A percentile compares a stretch with the other conserved stretches of the same genome.
These are phyloP conservation scores for Macquaria ambigua DNA, from an alignment of 2,113 vertebrate species.

Conservation along the genomic window DNA sequence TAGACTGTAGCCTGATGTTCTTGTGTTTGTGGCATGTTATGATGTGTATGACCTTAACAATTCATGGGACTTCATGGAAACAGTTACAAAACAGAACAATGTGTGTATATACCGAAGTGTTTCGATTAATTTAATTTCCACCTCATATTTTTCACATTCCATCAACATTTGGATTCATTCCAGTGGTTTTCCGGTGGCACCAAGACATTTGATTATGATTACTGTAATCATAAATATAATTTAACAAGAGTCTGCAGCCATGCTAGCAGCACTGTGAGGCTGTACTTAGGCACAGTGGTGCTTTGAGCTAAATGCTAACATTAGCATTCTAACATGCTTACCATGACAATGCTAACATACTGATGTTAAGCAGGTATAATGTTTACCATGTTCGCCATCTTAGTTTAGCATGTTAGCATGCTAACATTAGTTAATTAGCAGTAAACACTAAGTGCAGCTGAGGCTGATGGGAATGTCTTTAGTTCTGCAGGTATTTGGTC, in stretches of 20 bases:
- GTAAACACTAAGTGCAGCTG: too few relatives aligned
- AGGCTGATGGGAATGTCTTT: too few relatives aligned
- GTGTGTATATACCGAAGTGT: background rate
- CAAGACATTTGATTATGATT: background rate
- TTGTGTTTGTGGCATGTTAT: background rate
- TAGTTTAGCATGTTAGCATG: too few relatives aligned
- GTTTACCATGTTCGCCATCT: too few relatives aligned
- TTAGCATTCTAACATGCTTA: background rate
- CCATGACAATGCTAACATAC: too few relatives aligned
- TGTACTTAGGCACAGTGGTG: background rate
- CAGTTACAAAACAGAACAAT: background rate
- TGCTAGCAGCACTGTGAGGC: background rate
- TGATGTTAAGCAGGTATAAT: background rate
- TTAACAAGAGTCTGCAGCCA: background rate
- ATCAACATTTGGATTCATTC: background rate
- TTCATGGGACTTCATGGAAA: background rate
- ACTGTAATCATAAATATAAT: background rate
- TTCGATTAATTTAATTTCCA: background rate
- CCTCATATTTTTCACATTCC: background rate
- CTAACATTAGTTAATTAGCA: too few relatives aligned
- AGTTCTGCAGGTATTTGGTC: too few relatives aligned
- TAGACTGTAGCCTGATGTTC: background rate
- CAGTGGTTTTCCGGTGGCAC: background rate
- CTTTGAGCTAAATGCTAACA: background rate
- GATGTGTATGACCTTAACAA: background rate